A percentile compares a stretch with the other conserved stretches of the same genome.
Evolutionary conservation across 2,888 invertebrate species (phyloP).

Genomic region (Autographa pulchrina): DNA sequence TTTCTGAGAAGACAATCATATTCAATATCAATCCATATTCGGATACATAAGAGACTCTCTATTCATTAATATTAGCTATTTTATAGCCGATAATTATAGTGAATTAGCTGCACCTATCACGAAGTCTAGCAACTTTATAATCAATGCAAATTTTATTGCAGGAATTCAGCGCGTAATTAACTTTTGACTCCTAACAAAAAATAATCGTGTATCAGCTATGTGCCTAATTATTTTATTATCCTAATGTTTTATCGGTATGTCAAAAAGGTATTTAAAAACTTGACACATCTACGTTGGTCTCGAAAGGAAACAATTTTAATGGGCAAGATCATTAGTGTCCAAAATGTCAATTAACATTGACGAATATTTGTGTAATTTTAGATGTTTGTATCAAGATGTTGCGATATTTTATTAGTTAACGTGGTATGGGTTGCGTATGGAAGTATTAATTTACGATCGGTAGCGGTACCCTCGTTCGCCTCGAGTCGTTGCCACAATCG

Average conservation of each 20-base stretch:
- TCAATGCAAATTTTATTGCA: conserved; percentile 14
- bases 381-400: conserved; percentile 28
- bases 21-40: conserved; percentile 20
- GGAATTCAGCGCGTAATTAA: conserved; percentile 34
- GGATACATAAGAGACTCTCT: conserved; percentile 4
- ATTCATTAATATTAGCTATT: conserved; percentile 33
- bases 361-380: conserved; percentile 39
- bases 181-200: conserved; percentile 37
- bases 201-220: conserved; percentile 6
- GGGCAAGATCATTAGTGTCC: conserved; percentile 44
- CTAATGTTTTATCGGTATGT: conserved; percentile 19
- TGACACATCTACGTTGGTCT: conserved; percentile 31
- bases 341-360: conserved; percentile 37
- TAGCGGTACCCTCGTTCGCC: conserved; percentile 28
- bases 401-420: conserved; percentile 13
- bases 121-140: conserved; percentile 21
- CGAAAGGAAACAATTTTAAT: conserved; percentile 50
- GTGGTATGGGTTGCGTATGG: conserved; percentile 30
- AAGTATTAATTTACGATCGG: conserved; percentile 26
- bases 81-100: conserved; percentile 45
- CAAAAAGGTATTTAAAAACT: conserved; percentile 22
- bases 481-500: conserved; percentile 30
- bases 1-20: conserved; percentile 41
- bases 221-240: conserved; percentile 12
- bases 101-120: conserved; percentile 27